phyloP scores from a whole-genome alignment of 2,888 invertebrate species.

The Aporophyla lueneburgensis region DNA sequence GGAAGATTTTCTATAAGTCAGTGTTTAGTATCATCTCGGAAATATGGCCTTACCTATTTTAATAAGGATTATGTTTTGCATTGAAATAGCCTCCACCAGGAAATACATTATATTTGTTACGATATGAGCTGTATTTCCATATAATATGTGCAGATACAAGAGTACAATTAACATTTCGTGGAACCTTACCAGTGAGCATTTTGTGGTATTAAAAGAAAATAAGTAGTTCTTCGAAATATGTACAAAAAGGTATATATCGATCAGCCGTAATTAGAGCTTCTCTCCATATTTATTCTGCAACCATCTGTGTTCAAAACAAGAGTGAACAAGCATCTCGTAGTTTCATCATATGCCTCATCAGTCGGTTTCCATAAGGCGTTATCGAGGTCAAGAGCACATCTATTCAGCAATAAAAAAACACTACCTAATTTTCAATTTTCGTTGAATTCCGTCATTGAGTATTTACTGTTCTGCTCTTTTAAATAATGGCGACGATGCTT shows the following conservation, averaged over 20 bases:
- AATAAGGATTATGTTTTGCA: not conserved
- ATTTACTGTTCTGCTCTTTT: not conserved
- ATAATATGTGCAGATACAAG: not conserved
- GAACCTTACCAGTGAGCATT: not conserved
- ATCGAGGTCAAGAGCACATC: no score
- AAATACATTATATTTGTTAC: not conserved
- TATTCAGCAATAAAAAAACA: no score
- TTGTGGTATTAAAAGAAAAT: not conserved
- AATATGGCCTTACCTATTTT: conserved; percentile 1
- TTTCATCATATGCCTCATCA: no score
- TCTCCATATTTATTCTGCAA: no score
- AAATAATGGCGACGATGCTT: not conserved
- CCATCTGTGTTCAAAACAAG: no score
- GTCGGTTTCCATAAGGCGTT: no score
- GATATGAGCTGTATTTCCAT: not conserved
- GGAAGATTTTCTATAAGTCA: conserved; percentile 29
- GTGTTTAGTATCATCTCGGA: conserved; percentile 14
- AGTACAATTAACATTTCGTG: not conserved
- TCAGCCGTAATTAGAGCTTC: no score
- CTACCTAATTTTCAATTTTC: not conserved
- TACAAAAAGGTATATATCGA: not conserved
- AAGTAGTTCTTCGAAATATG: not conserved
- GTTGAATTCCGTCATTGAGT: not conserved
- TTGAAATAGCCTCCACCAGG: not conserved
- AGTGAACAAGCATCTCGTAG: no score